phyloP scores from a whole-genome alignment of 1,140 invertebrate genomes.

The Paraescarpia echinospica region DNA sequence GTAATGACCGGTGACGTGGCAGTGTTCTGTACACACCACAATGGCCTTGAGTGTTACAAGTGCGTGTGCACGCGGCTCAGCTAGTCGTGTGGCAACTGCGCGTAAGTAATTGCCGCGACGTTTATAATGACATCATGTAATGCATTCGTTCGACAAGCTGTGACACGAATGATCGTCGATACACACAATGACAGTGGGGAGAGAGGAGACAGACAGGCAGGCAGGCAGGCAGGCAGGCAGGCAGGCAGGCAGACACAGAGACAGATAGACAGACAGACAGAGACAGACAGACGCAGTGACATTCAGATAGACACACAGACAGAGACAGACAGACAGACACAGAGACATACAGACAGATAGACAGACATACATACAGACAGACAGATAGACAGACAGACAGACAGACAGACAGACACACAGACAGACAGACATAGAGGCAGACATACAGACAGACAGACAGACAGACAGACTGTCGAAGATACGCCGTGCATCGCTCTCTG shows the following conservation, averaged over 20 bases:
- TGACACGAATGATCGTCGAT: not conserved
- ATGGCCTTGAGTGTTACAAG: not conserved
- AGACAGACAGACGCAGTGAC: too few species aligned
- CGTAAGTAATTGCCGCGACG: not conserved
- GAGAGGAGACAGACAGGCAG: not conserved
- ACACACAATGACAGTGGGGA: not conserved
- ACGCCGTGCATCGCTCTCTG: slow-evolving; percentile 36
- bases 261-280: too few species aligned
- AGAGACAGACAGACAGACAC: too few species aligned
- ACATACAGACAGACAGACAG: too few species aligned
- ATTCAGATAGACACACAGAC: too few species aligned
- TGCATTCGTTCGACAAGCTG: not conserved
- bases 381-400: too few species aligned
- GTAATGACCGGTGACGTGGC: not conserved
- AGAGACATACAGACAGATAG: too few species aligned
- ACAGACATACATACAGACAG: too few species aligned
- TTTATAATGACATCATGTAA: not conserved
- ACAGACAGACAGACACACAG: too few species aligned
- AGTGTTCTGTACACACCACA: not conserved
- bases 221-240: too few species aligned
- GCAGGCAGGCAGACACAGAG: too few species aligned
- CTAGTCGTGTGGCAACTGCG: not conserved
- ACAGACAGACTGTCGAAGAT: slow-evolving; percentile 68
- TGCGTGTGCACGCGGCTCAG: not conserved
- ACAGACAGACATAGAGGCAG: too few species aligned